phyloP scores from a whole-genome alignment of 2,888 invertebrate species.

The Dasysyrphus tricinctus region DNA sequence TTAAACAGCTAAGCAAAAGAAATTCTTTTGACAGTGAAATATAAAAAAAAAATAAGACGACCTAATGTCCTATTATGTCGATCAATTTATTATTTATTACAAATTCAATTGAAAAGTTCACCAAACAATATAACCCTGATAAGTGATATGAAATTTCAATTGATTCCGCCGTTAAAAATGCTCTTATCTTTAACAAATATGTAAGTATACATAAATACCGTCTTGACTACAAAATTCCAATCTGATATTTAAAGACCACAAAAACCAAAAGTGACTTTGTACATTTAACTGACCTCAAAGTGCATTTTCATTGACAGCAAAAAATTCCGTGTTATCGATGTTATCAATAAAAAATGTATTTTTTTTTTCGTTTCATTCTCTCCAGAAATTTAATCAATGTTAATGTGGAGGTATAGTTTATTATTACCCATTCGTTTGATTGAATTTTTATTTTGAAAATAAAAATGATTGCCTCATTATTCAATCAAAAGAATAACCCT shows the following conservation, averaged over 20 bases:
- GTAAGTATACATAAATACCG: background rate
- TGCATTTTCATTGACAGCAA: slow-evolving; percentile 40
- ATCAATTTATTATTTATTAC: background rate
- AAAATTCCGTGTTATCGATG: slow-evolving; percentile 41
- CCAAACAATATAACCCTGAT: slow-evolving; percentile 37
- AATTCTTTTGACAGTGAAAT: slow-evolving; percentile 35
- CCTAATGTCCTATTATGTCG: background rate
- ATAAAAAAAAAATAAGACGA: slow-evolving; percentile 20
- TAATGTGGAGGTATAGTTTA: slow-evolving; percentile 7
- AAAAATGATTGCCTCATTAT: slow-evolving; percentile 22
- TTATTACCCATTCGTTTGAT: slow-evolving; percentile 31
- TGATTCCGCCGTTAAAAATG: slow-evolving; percentile 34
- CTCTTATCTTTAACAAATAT: slow-evolving; percentile 25
- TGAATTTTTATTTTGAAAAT: slow-evolving; percentile 37
- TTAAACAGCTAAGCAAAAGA: background rate
- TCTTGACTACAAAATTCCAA: slow-evolving; percentile 21
- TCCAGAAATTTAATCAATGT: slow-evolving; percentile 16
- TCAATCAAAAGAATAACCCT: slow-evolving; percentile 21
- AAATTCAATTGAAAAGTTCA: slow-evolving; percentile 41
- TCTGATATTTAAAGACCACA: slow-evolving; percentile 4
- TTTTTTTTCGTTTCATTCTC: background rate
- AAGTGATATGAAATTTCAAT: slow-evolving; percentile 46
- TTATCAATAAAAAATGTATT: slow-evolving; percentile 3
- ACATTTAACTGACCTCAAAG: slow-evolving; percentile 40
- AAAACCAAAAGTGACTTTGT: background rate